Percentiles rank a stretch among this genome's conserved stretches.
Evolutionary conservation across 2,888 invertebrate genomes (phyloP).

Genomic region (Acleris holmiana): DNA sequence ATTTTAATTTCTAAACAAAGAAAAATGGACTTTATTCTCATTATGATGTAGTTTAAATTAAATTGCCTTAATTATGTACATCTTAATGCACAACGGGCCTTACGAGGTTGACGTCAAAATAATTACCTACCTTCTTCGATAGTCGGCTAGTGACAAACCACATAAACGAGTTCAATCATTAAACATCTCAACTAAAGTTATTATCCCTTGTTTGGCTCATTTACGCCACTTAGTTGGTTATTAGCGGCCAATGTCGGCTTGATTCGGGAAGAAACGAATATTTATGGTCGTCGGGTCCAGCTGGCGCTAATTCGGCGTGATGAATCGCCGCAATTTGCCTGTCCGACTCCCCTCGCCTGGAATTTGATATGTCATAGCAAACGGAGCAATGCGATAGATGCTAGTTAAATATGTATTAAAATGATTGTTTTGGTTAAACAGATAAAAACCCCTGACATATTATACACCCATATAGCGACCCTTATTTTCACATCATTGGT

Average conservation of each 20-base stretch:
- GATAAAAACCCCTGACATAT: too few relatives aligned
- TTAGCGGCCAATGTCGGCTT: slow-evolving; percentile 17
- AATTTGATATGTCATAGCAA: slow-evolving; percentile 28
- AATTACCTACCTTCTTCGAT: background rate
- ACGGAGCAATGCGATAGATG: background rate
- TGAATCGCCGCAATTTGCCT: slow-evolving; percentile 58
- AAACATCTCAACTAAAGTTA: background rate
- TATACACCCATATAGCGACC: too few relatives aligned
- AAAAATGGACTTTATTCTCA: too few relatives aligned
- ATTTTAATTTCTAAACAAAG: too few relatives aligned
- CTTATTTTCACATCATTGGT: too few relatives aligned
- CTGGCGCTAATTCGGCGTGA: slow-evolving; percentile 56
- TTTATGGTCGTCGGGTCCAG: slow-evolving; percentile 63
- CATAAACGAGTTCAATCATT: background rate
- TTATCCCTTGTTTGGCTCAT: background rate
- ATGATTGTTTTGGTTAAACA: too few relatives aligned
- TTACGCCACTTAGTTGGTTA: slow-evolving; percentile 18
- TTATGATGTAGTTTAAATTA: too few relatives aligned
- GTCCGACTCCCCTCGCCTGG: slow-evolving; percentile 3
- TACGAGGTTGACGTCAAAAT: too few relatives aligned
- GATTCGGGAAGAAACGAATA: slow-evolving; percentile 59
- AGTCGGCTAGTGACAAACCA: background rate
- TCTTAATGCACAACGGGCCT: too few relatives aligned
- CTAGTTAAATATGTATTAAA: too few relatives aligned
- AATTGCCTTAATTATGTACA: too few relatives aligned